A percentile compares a stretch with the other conserved stretches of the same genome.
Conservation (phyloP, 2,888 invertebrate species). For the Oscheius sp. region DNA sequence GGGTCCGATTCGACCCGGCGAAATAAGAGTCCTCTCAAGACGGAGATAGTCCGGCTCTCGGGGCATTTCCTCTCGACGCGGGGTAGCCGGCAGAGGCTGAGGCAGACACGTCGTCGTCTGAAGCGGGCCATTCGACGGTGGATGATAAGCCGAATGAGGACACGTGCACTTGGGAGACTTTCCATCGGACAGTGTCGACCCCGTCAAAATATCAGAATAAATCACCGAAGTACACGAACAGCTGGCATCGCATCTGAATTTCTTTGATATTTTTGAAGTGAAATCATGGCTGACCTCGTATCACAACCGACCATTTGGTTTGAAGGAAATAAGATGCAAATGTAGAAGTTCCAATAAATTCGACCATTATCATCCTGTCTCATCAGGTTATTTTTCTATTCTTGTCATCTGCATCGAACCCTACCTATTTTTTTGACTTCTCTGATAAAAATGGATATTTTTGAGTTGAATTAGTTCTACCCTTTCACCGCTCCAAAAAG, state of each 20-base stretch:
- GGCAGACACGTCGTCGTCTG: constrained; percentile 21
- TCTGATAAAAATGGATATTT: too few species aligned
- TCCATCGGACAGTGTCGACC: too few species aligned
- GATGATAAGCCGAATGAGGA: neutral
- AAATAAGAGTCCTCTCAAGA: constrained; percentile 25
- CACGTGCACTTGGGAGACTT: neutral
- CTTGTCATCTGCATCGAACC: too few species aligned
- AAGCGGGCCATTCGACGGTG: too few species aligned
- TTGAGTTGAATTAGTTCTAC: too few species aligned
- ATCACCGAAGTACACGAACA: constrained; percentile 20
- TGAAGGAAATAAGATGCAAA: neutral
- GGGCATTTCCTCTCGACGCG: too few species aligned
- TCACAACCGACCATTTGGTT: constrained; percentile 1
- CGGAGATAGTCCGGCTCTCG: constrained; percentile 18
- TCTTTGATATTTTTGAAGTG: too few species aligned
- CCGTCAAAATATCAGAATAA: constrained; percentile 7
- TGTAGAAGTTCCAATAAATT: neutral
- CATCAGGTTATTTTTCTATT: too few species aligned
- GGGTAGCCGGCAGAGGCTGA: constrained; percentile 4
- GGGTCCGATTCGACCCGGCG: neutral
- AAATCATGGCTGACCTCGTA: neutral
- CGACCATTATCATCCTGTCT: too few species aligned
- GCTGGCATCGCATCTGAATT: constrained; percentile 7
- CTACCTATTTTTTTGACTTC: too few species aligned
- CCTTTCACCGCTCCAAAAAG: too few species aligned